These are phyloP conservation scores for Cetoscarus ocellatus DNA, from an alignment of 2,797 vertebrate genomes.

Conservation along the genomic window DNA sequence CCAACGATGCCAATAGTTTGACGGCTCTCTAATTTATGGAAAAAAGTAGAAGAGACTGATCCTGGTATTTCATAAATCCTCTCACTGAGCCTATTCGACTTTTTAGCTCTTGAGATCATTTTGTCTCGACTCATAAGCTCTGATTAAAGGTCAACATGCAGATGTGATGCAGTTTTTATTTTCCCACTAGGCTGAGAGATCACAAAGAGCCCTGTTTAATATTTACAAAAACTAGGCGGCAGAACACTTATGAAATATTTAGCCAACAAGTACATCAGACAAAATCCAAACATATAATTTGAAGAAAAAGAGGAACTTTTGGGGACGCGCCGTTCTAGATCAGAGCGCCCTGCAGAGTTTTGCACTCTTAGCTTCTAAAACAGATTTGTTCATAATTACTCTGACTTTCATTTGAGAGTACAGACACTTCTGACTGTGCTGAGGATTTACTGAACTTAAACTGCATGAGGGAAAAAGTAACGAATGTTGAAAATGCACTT, in stretches of 20 bases:
- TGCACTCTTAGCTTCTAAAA: conserved; percentile 19
- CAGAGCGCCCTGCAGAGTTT: conserved; percentile 6
- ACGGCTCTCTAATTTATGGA: no score
- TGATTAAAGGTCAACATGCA: conserved; percentile 1
- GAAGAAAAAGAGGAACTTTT: conserved; percentile 16
- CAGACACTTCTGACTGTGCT: conserved; percentile 7
- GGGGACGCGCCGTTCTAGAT: conserved; percentile 31
- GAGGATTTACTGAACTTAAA: background rate
- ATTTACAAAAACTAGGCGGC: conserved; percentile 1
- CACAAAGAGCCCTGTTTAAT: background rate
- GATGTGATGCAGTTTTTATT: background rate
- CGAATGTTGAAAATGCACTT: no score
- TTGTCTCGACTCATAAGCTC: background rate
- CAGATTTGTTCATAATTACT: conserved; percentile 27
- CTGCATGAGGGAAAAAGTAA: background rate
- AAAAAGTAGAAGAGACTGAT: no score
- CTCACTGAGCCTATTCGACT: no score
- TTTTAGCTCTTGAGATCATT: background rate
- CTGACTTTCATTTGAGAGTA: conserved; percentile 17
- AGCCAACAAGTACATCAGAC: conserved; percentile 3
- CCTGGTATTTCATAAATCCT: no score
- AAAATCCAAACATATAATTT: conserved; percentile 6
- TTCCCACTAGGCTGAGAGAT: background rate
- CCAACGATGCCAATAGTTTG: no score
- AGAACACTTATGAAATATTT: conserved; percentile 12